Percentiles rank a stretch among this genome's conserved stretches.
Evolutionary conservation across 2,113 vertebrate species (phyloP).

Genomic region (Stigmatopora argus): DNA sequence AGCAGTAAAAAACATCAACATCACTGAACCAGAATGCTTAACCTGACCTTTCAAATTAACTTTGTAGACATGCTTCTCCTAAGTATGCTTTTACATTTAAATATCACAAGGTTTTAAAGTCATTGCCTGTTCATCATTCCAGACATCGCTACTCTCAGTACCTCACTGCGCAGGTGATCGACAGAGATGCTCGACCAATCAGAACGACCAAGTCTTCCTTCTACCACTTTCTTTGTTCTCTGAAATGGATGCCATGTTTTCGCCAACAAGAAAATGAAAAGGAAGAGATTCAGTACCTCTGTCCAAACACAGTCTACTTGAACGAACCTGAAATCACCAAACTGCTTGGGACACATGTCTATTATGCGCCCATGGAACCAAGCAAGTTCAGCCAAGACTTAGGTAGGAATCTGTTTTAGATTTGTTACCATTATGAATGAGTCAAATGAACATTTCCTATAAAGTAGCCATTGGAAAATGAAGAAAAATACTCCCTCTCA

Average conservation of each 20-base stretch:
- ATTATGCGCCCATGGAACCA: slow-evolving; percentile 53
- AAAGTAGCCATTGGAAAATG: neutral
- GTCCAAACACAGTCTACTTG: slow-evolving; percentile 62
- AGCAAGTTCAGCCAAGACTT: slow-evolving; percentile 64
- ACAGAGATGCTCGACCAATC: slow-evolving; percentile 46
- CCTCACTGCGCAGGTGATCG: slow-evolving; percentile 58
- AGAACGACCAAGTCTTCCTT: slow-evolving; percentile 66
- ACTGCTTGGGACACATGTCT: slow-evolving; percentile 67
- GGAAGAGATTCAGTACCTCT: slow-evolving; percentile 36
- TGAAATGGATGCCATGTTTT: slow-evolving; percentile 67
- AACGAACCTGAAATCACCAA: slow-evolving; percentile 45
- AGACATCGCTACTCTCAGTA: slow-evolving; percentile 73
- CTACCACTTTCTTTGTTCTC: slow-evolving; percentile 48
- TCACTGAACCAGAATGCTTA: neutral
- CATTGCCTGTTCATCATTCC: slow-evolving; percentile 3
- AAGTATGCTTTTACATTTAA: neutral
- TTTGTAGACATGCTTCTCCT: neutral
- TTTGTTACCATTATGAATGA: neutral
- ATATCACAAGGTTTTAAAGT: neutral
- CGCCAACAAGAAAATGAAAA: slow-evolving; percentile 19
- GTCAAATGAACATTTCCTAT: neutral
- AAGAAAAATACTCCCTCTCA: too few relatives aligned
- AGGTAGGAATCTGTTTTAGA: slow-evolving; percentile 48
- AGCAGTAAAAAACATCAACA: neutral
- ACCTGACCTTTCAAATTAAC: neutral